These are phyloP conservation scores for Willisornis vidua DNA, from an alignment of 2,113 vertebrate species.

Conservation along the genomic window DNA sequence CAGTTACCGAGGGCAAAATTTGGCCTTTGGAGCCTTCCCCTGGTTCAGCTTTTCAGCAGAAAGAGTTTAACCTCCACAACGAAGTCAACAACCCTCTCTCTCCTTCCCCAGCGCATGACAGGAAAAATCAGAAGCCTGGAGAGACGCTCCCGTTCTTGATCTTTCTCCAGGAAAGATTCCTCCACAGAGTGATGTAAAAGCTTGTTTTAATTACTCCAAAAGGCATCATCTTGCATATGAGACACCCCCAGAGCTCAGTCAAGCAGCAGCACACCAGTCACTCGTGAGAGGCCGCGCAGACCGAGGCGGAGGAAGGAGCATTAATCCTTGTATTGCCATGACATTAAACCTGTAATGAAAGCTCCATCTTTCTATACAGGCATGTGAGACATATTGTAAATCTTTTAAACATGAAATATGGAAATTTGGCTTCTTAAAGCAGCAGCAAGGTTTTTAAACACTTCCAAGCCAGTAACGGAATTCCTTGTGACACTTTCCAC, in stretches of 20 bases:
- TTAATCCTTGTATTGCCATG: not conserved
- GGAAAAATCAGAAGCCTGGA: not conserved
- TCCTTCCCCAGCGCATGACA: not conserved
- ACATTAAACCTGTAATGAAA: conserved; percentile 16
- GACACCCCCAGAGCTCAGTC: not conserved
- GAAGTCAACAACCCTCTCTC: not conserved
- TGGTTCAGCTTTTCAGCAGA: not conserved
- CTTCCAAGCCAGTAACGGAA: not conserved
- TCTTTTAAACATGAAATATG: conserved; percentile 17
- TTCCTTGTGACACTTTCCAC: fast-evolving
- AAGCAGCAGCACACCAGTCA: not conserved
- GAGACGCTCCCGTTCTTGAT: not conserved
- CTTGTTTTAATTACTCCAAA: not conserved
- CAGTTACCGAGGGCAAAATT: not conserved
- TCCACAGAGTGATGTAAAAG: not conserved
- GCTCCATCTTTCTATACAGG: not conserved
- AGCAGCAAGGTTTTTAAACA: not conserved
- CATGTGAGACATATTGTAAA: not conserved
- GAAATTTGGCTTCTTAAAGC: conserved; percentile 35
- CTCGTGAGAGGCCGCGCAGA: fast-evolving
- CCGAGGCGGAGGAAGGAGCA: not conserved
- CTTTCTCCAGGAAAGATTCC: not conserved
- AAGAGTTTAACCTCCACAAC: not conserved
- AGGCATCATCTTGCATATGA: not conserved
- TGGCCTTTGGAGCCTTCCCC: not conserved